A percentile compares a stretch with the other conserved stretches of the same genome.
Evolutionary conservation across 2,888 invertebrate species (phyloP).

Genomic region (Pemphredon lugubris): DNA sequence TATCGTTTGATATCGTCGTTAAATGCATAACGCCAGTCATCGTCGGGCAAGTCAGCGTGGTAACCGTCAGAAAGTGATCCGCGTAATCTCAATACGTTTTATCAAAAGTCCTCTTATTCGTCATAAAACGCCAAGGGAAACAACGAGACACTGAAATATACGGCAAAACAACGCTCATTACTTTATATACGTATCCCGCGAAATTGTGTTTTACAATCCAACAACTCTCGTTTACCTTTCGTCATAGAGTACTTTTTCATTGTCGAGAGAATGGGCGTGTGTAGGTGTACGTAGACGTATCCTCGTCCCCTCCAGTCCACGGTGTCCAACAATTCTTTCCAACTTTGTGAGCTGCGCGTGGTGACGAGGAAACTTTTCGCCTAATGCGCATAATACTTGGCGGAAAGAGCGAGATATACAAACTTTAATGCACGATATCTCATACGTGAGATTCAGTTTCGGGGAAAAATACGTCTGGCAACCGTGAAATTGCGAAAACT

Average conservation of each 20-base stretch:
- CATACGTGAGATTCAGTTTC: background rate
- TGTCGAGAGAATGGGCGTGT: too few species aligned
- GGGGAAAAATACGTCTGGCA: background rate
- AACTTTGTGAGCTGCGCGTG: conserved; percentile 6
- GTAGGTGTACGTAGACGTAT: too few species aligned
- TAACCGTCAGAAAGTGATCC: too few species aligned
- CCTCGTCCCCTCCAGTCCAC: background rate
- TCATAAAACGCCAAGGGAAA: background rate
- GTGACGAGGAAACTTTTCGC: conserved; percentile 20
- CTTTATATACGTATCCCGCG: conserved; percentile 8
- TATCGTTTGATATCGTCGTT: too few species aligned
- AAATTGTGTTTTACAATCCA: conserved; percentile 10
- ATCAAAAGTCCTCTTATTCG: background rate
- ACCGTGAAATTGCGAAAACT: conserved; percentile 4
- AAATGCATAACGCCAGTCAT: too few species aligned
- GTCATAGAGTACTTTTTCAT: conserved; percentile 14
- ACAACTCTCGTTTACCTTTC: conserved; percentile 16
- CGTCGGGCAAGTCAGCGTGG: too few species aligned
- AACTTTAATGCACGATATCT: background rate
- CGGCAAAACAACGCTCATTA: conserved; percentile 23
- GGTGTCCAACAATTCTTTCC: background rate
- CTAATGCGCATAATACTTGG: background rate
- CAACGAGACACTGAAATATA: conserved; percentile 19
- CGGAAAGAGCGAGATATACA: background rate
- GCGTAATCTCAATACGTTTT: background rate